Conservation (phyloP, 2,113 vertebrate genomes). For the Sarotherodon lohbergeri region DNA sequence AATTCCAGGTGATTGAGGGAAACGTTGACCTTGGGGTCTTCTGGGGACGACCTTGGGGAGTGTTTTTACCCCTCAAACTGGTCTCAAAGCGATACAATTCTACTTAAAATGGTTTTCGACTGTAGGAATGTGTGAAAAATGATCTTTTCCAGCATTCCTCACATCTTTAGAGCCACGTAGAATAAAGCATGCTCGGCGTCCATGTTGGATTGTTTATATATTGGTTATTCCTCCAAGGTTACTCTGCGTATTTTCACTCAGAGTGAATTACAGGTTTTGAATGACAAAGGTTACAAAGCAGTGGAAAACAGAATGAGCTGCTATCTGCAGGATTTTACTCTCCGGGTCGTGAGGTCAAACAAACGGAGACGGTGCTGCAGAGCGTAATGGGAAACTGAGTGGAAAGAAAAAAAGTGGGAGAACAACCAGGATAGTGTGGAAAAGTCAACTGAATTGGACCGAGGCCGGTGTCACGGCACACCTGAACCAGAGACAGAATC, state of each 20-base stretch:
- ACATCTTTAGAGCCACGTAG: not conserved
- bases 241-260: fast-evolving
- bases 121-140: not conserved
- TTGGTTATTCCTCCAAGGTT: not conserved
- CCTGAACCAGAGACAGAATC: no score
- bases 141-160: not conserved
- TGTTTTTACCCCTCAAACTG: not conserved
- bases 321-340: not conserved
- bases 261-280: not conserved
- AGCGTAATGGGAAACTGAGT: not conserved
- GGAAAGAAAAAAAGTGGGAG: not conserved
- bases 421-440: not conserved
- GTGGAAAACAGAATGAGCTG: not conserved
- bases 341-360: not conserved
- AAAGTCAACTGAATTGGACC: not conserved
- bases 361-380: not conserved
- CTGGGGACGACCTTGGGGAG: fast-evolving
- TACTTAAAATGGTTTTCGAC: not conserved
- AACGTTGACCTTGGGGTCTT: not conserved
- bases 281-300: not conserved
- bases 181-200: not conserved
- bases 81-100: fast-evolving
- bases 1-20: not conserved
- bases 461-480: not conserved
- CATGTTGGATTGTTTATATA: not conserved